Evolutionary conservation across 2,888 invertebrate species (phyloP).

Genomic region (Zaprionus lineosus): DNA sequence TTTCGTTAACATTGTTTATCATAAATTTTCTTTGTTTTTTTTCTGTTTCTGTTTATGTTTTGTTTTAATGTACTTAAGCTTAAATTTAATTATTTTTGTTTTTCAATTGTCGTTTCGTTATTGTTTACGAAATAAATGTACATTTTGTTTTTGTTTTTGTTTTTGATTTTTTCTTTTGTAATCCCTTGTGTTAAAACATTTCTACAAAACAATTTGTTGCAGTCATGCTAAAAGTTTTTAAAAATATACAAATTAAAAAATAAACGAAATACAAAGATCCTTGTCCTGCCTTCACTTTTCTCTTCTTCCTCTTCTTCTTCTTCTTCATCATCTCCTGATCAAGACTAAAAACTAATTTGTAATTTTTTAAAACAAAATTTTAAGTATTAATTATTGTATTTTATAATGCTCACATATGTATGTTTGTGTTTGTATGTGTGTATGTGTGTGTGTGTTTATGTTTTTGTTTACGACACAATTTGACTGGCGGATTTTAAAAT

Average conservation of each 20-base stretch:
- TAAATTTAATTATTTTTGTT: slow-evolving; percentile 21
- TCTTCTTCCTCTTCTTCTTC: neutral
- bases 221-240: slow-evolving; percentile 42
- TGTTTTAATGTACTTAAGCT: slow-evolving; percentile 39
- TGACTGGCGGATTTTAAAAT: slow-evolving; percentile 46
- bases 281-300: slow-evolving; percentile 7
- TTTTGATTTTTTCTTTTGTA: no score
- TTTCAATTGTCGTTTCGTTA: slow-evolving; percentile 16
- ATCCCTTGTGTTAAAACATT: slow-evolving; percentile 78
- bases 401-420: slow-evolving; percentile 59
- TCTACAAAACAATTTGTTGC: slow-evolving; percentile 39
- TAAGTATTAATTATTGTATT: slow-evolving; percentile 54
- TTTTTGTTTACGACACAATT: slow-evolving; percentile 38
- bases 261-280: slow-evolving; percentile 1
- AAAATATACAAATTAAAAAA: slow-evolving; percentile 10
- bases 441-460: slow-evolving; percentile 17
- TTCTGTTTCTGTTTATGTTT: no score
- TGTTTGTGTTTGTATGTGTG: slow-evolving; percentile 18
- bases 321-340: no score
- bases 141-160: no score
- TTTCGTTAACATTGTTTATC: slow-evolving; percentile 50
- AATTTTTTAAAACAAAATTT: slow-evolving; percentile 30
- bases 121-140: slow-evolving; percentile 63
- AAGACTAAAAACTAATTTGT: slow-evolving; percentile 62
- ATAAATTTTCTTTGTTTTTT: slow-evolving; percentile 6